A percentile compares a stretch with the other conserved stretches of the same genome.
Evolutionary conservation across 2,113 vertebrate species (phyloP).

Genomic region (Marmota flaviventris): DNA sequence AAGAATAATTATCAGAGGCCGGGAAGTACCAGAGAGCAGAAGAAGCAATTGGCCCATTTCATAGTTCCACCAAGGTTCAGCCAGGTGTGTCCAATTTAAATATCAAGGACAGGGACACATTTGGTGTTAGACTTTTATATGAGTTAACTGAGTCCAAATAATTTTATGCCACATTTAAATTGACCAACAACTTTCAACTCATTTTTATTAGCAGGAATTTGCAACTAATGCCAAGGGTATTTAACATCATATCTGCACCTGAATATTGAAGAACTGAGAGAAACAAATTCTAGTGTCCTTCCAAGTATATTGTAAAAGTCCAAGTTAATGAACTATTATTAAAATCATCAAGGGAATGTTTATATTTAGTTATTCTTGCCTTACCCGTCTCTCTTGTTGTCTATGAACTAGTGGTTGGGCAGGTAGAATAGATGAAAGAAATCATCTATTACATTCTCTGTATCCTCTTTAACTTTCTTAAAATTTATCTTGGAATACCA

Average conservation of each 20-base stretch:
- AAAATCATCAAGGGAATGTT: not conserved
- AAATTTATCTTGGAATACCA: not conserved
- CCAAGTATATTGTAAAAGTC: not conserved
- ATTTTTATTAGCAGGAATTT: not conserved
- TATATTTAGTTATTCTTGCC: not conserved
- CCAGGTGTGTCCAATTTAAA: not conserved
- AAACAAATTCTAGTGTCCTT: not conserved
- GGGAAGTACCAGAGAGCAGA: not conserved
- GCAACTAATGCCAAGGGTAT: not conserved
- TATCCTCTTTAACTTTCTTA: constrained; percentile 21
- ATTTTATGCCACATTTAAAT: constrained; percentile 28
- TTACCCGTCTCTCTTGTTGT: not conserved
- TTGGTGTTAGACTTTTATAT: not conserved
- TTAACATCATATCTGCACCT: not conserved
- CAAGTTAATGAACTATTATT: constrained; percentile 6
- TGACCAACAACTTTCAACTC: not conserved
- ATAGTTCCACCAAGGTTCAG: not conserved
- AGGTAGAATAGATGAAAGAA: not conserved
- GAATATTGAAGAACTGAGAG: not conserved
- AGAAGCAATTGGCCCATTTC: not conserved
- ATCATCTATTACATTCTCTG: not conserved
- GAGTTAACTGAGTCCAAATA: not conserved
- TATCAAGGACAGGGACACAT: not conserved
- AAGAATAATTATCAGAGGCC: not conserved
- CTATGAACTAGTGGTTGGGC: not conserved